Evolutionary conservation across 2,888 invertebrate genomes (phyloP), one percentile per base, ranked within the genome.

Genomic region (Ophion ellenae): DNA sequence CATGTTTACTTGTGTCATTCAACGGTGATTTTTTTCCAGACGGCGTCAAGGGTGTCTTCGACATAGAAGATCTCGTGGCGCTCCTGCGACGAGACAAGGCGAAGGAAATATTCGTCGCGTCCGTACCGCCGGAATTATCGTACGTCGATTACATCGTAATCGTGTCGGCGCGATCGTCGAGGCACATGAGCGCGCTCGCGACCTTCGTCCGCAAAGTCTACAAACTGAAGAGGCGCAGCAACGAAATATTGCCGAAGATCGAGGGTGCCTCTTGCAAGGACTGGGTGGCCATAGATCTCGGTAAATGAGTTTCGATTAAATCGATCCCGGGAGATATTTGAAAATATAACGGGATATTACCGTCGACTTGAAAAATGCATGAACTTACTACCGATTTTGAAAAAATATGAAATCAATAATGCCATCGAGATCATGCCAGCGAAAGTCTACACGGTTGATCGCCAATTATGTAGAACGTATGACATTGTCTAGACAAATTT

Each of bases 231-330:
- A 95, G 95, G 61, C 70, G 93, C 36, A 93, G 95, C 86, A 93
- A 90, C 24, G 98, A 99, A 92, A 88, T 93, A 28, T 94, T 97
- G 90, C 97, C 98, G 0, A 96, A 95, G 90, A 95, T 98, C 88
- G 98, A 98, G 95, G 98, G 98, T 36, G 95, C 96, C 92, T 94
- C 95, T 75, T 96, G 96, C 14, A 95, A 95, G 74, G 97, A 98
- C 90, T 99, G 99, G 99, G 96, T 98, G 94, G 98, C 98, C 28
- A 91, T 99, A 92, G 99, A 99, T 95, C 95, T 99, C 94, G 98
- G 98, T 97, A 95, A 66, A 11, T 66, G 14, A 66, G 17, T 32
- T 17, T 32, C 11, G 17, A 32, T 14, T 3, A 0, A 17, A 53
- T 53, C 11, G 17, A 53, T 40, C 9, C 36, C 36, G 36, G 36